A percentile compares a stretch with the other conserved stretches of the same genome.
Evolutionary conservation across 2,797 vertebrate genomes (phyloP).

Genomic region (Enteromius trimaculatus): DNA sequence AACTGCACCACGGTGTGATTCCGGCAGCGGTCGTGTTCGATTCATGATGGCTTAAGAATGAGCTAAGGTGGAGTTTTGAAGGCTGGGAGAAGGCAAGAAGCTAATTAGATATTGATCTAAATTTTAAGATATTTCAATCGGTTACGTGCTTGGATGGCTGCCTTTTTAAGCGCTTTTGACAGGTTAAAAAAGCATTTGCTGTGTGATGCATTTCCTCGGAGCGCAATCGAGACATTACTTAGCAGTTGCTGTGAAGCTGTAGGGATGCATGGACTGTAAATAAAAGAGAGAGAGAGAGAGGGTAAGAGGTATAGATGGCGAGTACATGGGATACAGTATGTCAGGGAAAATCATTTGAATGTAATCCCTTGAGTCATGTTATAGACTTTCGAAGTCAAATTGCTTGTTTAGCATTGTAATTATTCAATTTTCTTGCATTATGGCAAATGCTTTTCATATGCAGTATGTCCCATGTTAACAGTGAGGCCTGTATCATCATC

Average conservation of each 20-base stretch:
- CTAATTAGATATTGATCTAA: background rate
- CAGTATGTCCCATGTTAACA: background rate
- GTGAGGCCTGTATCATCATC: background rate
- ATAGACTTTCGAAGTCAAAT: slow-evolving; percentile 8
- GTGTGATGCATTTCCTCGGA: background rate
- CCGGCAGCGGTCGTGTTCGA: background rate
- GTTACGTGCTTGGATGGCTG: background rate
- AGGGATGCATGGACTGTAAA: slow-evolving; percentile 27
- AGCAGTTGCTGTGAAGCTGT: slow-evolving; percentile 7
- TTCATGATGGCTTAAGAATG: background rate
- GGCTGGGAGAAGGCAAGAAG: background rate
- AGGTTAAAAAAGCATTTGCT: slow-evolving; percentile 9
- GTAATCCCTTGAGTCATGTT: background rate
- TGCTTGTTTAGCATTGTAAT: background rate
- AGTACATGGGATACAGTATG: too few relatives aligned
- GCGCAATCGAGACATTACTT: background rate
- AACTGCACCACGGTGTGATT: slow-evolving; percentile 92
- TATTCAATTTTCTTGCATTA: background rate
- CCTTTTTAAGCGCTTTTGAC: background rate
- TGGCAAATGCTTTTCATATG: background rate
- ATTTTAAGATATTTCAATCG: background rate
- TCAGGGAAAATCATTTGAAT: background rate
- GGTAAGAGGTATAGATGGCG: background rate
- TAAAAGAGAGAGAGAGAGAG: background rate
- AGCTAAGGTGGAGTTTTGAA: background rate